These are phyloP conservation scores for Pogonocherus hispidulus DNA, from an alignment of 2,888 invertebrate species.

Conservation along the genomic window DNA sequence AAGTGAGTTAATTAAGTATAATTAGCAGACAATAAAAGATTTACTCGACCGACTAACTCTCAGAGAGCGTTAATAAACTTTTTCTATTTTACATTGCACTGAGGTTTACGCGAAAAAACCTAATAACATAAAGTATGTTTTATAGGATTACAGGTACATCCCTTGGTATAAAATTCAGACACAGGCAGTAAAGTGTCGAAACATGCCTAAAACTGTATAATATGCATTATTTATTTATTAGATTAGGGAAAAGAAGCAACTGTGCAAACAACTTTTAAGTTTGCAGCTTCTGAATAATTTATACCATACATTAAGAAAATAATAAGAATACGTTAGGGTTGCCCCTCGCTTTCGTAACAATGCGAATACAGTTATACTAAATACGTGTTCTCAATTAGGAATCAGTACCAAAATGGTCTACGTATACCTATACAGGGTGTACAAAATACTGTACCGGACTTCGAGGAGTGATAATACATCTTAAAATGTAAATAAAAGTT, in stretches of 20 bases:
- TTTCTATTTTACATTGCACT: constrained; percentile 29
- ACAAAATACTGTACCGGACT: too few relatives aligned
- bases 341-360: too few relatives aligned
- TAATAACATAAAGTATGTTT: constrained; percentile 18
- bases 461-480: too few relatives aligned
- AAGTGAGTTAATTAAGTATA: constrained; percentile 28
- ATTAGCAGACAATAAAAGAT: constrained; percentile 29
- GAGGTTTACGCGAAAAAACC: constrained; percentile 3
- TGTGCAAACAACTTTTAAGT: constrained; percentile 32
- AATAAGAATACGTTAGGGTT: constrained; percentile 11
- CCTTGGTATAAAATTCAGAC: constrained; percentile 13
- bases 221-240: constrained; percentile 36
- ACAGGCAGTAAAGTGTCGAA: constrained; percentile 28
- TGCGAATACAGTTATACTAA: too few relatives aligned
- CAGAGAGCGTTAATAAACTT: constrained; percentile 21
- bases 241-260: constrained; percentile 33
- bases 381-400: too few relatives aligned
- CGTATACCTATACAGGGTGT: too few relatives aligned
- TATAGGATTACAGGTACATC: constrained; percentile 16
- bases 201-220: constrained; percentile 30
- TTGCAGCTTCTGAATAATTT: constrained; percentile 23
- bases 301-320: constrained; percentile 26
- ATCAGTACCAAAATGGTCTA: too few relatives aligned
- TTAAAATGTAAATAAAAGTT: too few relatives aligned
- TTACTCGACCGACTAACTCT: constrained; percentile 9